Conservation (phyloP, 2,113 vertebrate genomes). For the Lagopus muta region DNA sequence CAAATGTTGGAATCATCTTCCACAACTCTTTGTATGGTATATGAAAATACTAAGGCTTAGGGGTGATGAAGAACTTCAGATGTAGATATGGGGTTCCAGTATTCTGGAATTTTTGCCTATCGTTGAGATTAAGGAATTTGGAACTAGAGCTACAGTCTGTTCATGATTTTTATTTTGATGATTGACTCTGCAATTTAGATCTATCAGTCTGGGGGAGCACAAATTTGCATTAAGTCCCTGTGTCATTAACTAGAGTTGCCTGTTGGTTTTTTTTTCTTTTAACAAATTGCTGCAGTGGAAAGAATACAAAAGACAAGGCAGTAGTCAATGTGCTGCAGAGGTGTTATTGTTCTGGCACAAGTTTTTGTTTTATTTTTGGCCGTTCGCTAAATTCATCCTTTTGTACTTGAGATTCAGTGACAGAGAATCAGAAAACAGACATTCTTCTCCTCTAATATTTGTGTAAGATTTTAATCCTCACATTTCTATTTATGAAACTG, state of each 20-base stretch:
- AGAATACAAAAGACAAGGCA: neutral
- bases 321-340: neutral
- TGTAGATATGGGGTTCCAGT: neutral
- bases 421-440: neutral
- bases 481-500: slow-evolving; percentile 14
- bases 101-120: neutral
- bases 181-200: neutral
- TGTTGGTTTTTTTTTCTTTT: neutral
- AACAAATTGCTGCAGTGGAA: neutral
- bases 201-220: neutral
- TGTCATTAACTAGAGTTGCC: neutral
- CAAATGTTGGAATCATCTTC: neutral
- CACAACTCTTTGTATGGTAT: neutral
- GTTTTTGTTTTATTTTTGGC: slow-evolving; percentile 20
- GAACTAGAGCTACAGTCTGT: neutral
- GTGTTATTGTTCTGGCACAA: neutral
- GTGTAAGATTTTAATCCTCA: slow-evolving; percentile 6
- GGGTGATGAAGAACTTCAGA: neutral
- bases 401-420: slow-evolving; percentile 2
- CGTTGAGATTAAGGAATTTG: neutral
- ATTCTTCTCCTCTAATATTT: slow-evolving; percentile 18
- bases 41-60: neutral
- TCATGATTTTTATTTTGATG: neutral
- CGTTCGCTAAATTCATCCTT: neutral
- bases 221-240: neutral